A percentile compares a stretch with the other conserved stretches of the same genome.
Evolutionary conservation across 2,113 vertebrate species (phyloP).

Genomic region (Nanorana parkeri): DNA sequence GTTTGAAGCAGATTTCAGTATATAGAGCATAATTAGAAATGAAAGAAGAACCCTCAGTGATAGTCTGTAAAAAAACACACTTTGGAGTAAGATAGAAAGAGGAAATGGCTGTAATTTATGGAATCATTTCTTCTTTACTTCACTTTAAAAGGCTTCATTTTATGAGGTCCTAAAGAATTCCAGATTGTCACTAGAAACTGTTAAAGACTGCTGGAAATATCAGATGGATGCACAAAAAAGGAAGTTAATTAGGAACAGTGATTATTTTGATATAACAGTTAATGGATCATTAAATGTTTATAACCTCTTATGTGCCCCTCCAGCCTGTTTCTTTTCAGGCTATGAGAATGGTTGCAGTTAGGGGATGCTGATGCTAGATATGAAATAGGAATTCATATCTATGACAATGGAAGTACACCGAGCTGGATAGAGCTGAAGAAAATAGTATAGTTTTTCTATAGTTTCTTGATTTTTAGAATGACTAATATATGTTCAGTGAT

Average conservation of each 20-base stretch:
- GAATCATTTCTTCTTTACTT: conserved; percentile 61
- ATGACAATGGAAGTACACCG: too few species aligned
- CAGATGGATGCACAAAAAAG: conserved; percentile 70
- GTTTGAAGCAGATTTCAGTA: conserved; percentile 41
- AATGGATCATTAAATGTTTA: conserved; percentile 84
- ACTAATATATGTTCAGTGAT: too few species aligned
- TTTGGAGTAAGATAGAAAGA: conserved; percentile 50
- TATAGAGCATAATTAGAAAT: conserved; percentile 43
- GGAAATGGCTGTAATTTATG: conserved; percentile 61
- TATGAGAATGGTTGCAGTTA: conserved; percentile 11
- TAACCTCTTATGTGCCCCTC: conserved; percentile 76
- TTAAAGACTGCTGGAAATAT: conserved; percentile 71
- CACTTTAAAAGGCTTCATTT: conserved; percentile 68
- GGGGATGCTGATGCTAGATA: neutral
- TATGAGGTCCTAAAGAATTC: conserved; percentile 68
- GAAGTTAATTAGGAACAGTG: conserved; percentile 81
- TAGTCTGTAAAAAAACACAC: conserved; percentile 22
- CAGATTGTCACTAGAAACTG: conserved; percentile 70
- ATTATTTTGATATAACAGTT: conserved; percentile 83
- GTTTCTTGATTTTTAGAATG: too few species aligned
- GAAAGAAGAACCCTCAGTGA: neutral
- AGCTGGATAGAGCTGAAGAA: too few species aligned
- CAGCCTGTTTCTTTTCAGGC: conserved; percentile 30
- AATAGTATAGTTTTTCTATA: too few species aligned
- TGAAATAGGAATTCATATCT: too few species aligned